Evolutionary conservation across 2,888 invertebrate genomes (phyloP), one percentile per base, ranked within the genome.

Genomic region (Steinernema hermaphroditum): DNA sequence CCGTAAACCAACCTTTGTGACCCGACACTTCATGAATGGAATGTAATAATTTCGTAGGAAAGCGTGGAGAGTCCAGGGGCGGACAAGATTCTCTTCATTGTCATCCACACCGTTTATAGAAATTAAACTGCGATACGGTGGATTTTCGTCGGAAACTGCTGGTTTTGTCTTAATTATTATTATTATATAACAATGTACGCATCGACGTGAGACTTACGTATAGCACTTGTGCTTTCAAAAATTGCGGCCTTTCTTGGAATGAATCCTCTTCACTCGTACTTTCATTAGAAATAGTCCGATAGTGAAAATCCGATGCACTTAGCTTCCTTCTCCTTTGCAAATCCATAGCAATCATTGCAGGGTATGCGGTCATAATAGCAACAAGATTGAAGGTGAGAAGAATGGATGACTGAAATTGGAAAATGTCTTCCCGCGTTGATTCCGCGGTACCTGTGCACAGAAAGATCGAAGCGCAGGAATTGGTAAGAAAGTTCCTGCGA

Each of bases 381-480:
- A 92, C 92, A 79, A 94, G 89, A 88, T 95, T 95, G 88, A 96
- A 94, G 12, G 93, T 90, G 70, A 94, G 91, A 41, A 97, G 90
- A 68, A 97, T 92, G 6, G 93, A 94, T 16, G 94, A 93, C 91
- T 78, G 46, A 73, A 77, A n/a, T n/a, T n/a, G n/a, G n/a, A n/a
- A n/a, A n/a, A n/a, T n/a, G n/a, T n/a, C n/a, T n/a, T n/a, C n/a
- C n/a, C n/a, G n/a, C n/a, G n/a, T n/a, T n/a, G n/a, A n/a, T n/a
- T n/a, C n/a, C n/a, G n/a, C n/a, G n/a, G 9, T 83, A 89, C 89
- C 87, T 90, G 90, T 50, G 94, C 89, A 74, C 92, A 93, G 88
- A 97, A 96, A 1, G 93, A 92, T 78, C 96, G 90, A 72, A 98
- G 89, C 0, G 96, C 97, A 0, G 97, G 97, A 74, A 97, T 94